Evolutionary conservation across 1,140 invertebrate genomes (phyloP), one percentile per base, ranked within the genome.

Genomic region (Caenorhabditis brenneri): DNA sequence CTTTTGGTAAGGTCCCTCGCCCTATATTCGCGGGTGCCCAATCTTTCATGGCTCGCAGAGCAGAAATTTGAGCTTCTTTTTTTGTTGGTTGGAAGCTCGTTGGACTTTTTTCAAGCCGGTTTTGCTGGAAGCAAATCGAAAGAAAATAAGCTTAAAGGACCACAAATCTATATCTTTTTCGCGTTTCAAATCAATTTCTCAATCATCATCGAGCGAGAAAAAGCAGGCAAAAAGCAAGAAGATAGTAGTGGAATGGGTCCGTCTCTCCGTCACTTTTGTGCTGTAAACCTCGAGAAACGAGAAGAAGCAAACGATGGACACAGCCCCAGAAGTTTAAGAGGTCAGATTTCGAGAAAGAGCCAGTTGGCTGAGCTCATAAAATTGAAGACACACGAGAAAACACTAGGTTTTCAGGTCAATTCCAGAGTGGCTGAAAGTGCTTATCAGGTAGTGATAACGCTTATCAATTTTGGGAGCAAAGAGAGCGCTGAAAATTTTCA

Each of bases 31-130:
- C n/a, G n/a, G n/a, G 5, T 15, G 24, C 24, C 16, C 65, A 74
- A 74, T 74, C 65, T 74, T 74, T 74, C 65, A 74, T 74, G 65
- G 65, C 65, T 74, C 65, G 42, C 65, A 27, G 65, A 74, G 65
- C n/a, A 33, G 65, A 74, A 74, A 74, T 74, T 74, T 74, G 65
- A 74, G 65, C 65, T n/a, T n/a, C n/a, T 24, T n/a, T n/a, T 42
- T 42, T 42, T 42, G 39, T 42, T 42, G 39, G n/a, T n/a, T n/a
- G n/a, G n/a, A n/a, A n/a, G n/a, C n/a, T n/a, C n/a, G n/a, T n/a
- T n/a, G n/a, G n/a, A 42, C 39, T 42, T 42, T 42, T 42, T 42
- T 6, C 5, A 2, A 51, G 2, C n/a, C 19, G 19, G 48, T 19
- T 19, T 51, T 19, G 19, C 15, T 19, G 19, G 19, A 51, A 19